These are phyloP conservation scores for Bolinopsis microptera DNA, from an alignment of 37 sponge, comb jelly and placozoan species.

Conservation along the genomic window DNA sequence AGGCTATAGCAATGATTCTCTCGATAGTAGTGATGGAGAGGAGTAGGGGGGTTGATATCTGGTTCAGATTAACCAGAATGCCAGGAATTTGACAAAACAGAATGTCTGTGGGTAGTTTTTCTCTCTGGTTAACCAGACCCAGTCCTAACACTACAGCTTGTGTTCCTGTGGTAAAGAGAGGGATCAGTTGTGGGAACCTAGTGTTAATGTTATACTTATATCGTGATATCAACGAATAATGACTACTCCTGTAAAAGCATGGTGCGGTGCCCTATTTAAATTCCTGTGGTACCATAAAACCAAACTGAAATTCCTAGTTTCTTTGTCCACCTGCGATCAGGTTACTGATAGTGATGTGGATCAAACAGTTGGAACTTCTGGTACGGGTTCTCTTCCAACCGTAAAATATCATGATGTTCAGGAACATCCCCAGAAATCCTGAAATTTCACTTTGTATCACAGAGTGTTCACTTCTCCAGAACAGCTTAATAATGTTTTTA, in stretches of 20 bases:
- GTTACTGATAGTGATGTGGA: slow-evolving; percentile 6
- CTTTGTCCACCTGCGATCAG: slow-evolving; percentile 4
- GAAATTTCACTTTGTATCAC: too few relatives aligned
- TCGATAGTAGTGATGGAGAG: slow-evolving; percentile 23
- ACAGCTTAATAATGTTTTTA: too few relatives aligned
- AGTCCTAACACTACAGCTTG: background rate
- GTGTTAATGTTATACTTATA: too few relatives aligned
- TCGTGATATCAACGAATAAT: too few relatives aligned
- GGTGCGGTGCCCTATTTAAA: too few relatives aligned
- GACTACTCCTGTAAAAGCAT: too few relatives aligned
- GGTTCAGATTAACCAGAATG: slow-evolving; percentile 1
- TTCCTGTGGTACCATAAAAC: too few relatives aligned
- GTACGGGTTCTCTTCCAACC: background rate
- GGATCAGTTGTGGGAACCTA: background rate
- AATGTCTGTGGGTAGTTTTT: background rate
- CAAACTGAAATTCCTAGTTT: too few relatives aligned
- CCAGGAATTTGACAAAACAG: slow-evolving; percentile 27
- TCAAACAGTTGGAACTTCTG: background rate
- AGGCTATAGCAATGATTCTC: background rate
- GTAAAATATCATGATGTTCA: background rate
- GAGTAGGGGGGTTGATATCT: slow-evolving; percentile 21
- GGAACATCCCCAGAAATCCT: background rate
- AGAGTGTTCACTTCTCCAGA: too few relatives aligned
- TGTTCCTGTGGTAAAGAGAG: background rate
- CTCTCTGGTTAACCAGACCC: background rate